Evolutionary conservation across 2,888 invertebrate genomes (phyloP).

Genomic region (Pachycephus smyrnensis): DNA sequence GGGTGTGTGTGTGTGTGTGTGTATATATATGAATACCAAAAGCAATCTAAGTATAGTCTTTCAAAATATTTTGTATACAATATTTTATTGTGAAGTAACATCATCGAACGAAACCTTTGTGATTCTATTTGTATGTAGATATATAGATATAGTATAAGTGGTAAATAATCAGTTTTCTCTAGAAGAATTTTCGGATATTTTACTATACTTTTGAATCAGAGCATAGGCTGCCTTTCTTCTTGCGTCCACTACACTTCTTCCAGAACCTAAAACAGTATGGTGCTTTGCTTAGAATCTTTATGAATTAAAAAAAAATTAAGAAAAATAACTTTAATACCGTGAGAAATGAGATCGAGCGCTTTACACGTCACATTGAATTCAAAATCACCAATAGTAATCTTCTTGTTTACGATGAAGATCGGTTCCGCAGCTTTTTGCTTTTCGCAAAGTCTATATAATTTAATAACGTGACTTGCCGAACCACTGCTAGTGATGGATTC

Average conservation of each 20-base stretch:
- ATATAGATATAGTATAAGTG: not conserved
- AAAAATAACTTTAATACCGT: constrained; percentile 31
- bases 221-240: constrained; percentile 24
- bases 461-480: constrained; percentile 10
- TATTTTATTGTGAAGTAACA: not conserved
- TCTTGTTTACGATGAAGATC: constrained; percentile 27
- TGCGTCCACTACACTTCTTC: constrained; percentile 32
- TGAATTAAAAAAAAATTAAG: not conserved
- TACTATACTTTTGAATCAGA: constrained; percentile 9
- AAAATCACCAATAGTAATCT: constrained; percentile 27
- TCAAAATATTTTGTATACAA: not conserved
- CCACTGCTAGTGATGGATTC: not conserved
- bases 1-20: too few species aligned
- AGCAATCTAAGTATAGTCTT: not conserved
- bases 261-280: constrained; percentile 32
- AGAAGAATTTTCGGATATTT: not conserved
- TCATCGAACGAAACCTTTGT: not conserved
- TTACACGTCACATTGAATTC: constrained; percentile 35
- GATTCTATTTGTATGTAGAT: not conserved
- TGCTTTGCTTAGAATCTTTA: not conserved
- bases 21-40: not conserved
- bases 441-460: constrained; percentile 46
- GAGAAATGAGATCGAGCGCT: constrained; percentile 34
- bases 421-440: constrained; percentile 35
- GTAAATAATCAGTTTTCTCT: not conserved